Percentiles rank a stretch among this genome's conserved stretches.
These are phyloP conservation scores for Neodiprion lecontei DNA, from an alignment of 1,140 invertebrate species.

Conservation along the genomic window DNA sequence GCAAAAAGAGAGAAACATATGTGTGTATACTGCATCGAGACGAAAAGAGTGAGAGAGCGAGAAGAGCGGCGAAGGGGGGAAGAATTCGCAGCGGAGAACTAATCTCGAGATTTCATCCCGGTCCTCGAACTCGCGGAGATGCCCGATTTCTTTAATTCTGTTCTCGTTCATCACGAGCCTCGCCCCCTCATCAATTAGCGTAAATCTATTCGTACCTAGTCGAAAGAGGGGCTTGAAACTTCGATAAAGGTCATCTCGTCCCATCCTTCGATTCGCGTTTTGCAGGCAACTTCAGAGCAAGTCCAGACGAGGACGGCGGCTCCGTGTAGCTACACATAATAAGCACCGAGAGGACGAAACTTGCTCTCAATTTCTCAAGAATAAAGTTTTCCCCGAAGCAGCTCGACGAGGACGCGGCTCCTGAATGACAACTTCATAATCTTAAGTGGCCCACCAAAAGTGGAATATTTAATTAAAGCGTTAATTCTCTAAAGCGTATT, in stretches of 20 bases:
- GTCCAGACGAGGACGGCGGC: background rate
- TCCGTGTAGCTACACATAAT: background rate
- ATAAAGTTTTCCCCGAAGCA: background rate
- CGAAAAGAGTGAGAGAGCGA: no score
- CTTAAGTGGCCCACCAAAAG: background rate
- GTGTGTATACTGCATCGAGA: no score
- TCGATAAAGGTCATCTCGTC: background rate
- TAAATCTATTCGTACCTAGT: no score
- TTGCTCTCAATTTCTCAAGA: background rate
- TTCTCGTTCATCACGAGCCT: no score
- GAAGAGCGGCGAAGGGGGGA: no score
- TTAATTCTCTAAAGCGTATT: background rate
- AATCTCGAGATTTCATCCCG: no score
- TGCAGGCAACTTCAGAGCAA: background rate
- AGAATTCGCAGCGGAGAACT: no score
- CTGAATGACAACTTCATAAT: slow-evolving; percentile 7
- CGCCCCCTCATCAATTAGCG: no score
- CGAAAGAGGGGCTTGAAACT: background rate
- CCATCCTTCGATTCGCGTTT: background rate
- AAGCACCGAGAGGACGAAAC: background rate
- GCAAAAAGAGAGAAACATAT: no score
- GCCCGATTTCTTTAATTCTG: no score
- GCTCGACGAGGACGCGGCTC: background rate
- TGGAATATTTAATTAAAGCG: slow-evolving; percentile 8
- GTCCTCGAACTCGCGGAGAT: no score